phyloP scores from a whole-genome alignment of 2,113 vertebrate species.

The Datnioides undecimradiatus region DNA sequence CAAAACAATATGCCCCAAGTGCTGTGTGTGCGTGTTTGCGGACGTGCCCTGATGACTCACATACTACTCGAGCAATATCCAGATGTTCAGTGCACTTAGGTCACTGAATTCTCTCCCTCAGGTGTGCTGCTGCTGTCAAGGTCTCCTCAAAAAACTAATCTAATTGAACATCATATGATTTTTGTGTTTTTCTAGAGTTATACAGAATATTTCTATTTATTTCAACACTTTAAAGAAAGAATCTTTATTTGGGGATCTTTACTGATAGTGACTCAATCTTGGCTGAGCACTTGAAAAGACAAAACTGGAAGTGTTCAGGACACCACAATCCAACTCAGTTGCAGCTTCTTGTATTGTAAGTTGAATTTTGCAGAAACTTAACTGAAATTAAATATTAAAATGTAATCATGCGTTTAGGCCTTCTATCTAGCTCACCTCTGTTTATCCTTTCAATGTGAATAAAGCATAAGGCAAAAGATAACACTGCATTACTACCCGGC shows the following conservation, averaged over 20 bases:
- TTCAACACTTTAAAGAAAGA: background rate
- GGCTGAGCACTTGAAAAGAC: background rate
- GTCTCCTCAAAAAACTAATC: too few relatives aligned
- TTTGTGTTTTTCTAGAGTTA: too few relatives aligned
- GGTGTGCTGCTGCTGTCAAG: background rate
- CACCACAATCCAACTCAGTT: background rate
- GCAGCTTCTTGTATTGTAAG: background rate
- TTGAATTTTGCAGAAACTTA: background rate
- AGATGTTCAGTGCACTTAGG: slow-evolving; percentile 49
- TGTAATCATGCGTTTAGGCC: background rate
- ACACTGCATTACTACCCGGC: background rate
- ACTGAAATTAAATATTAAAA: background rate
- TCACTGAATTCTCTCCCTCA: slow-evolving; percentile 18
- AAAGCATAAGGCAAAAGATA: background rate
- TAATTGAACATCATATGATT: too few relatives aligned
- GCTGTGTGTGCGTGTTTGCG: slow-evolving; percentile 11
- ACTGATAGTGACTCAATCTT: background rate
- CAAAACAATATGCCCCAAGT: slow-evolving; percentile 53
- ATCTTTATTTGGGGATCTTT: too few relatives aligned
- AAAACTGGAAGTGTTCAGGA: slow-evolving; percentile 3
- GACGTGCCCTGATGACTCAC: slow-evolving; percentile 50
- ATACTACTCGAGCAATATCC: slow-evolving; percentile 12
- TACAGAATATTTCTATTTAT: background rate
- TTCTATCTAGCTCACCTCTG: background rate
- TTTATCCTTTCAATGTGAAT: background rate